phyloP scores from a whole-genome alignment of 2,797 vertebrate genomes.

The Rousettus madagascariensis region DNA sequence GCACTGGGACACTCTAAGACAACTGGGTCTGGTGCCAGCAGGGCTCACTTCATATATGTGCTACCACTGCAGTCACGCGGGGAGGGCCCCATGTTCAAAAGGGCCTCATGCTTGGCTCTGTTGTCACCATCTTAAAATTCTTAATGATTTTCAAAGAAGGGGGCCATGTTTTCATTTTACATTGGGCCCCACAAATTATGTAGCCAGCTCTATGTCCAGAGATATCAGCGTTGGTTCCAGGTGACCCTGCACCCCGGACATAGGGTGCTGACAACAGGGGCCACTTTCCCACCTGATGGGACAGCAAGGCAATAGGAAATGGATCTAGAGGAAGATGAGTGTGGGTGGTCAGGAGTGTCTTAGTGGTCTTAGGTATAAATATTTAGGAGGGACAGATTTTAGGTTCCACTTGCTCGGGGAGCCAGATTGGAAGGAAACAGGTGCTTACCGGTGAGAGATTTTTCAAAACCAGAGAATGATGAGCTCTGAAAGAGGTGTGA shows the following conservation, averaged over 20 bases:
- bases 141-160: neutral
- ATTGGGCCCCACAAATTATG: neutral
- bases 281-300: neutral
- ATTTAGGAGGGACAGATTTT: neutral
- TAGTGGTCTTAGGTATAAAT: neutral
- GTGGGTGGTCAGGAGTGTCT: neutral
- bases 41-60: rapidly evolving
- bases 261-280: neutral
- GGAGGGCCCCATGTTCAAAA: neutral
- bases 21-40: neutral
- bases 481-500: neutral
- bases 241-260: neutral
- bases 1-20: neutral
- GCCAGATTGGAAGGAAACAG: neutral
- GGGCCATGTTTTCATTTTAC: neutral
- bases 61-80: neutral
- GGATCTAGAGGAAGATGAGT: neutral
- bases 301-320: neutral
- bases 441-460: neutral
- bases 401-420: neutral
- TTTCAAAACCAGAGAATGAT: neutral
- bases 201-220: neutral
- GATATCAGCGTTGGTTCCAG: neutral
- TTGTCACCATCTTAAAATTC: neutral
- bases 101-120: neutral